A percentile compares a stretch with the other conserved stretches of the same genome.
Evolutionary conservation across 2,113 vertebrate genomes (phyloP).

Genomic region (Percina caprodes): DNA sequence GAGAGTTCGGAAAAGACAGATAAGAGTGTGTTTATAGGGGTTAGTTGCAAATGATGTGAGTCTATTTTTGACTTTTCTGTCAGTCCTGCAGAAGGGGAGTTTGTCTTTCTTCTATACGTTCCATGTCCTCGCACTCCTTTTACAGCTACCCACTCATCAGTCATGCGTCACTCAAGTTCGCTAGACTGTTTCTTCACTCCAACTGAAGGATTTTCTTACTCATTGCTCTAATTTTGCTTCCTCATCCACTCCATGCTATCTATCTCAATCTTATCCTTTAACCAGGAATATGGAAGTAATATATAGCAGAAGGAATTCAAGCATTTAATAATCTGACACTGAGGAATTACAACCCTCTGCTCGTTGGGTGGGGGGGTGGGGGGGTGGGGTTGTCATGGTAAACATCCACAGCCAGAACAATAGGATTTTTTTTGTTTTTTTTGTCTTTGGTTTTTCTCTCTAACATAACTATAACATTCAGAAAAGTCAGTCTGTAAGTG

Average conservation of each 20-base stretch:
- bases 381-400: not conserved
- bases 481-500: constrained; percentile 7
- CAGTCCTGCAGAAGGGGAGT: not conserved
- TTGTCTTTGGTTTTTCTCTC: constrained; percentile 2
- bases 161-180: not conserved
- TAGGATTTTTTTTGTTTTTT: constrained; percentile 34
- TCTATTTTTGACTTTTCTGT: constrained; percentile 13
- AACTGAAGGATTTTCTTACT: not conserved
- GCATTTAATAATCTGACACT: constrained; percentile 61
- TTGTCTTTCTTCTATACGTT: not conserved
- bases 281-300: constrained; percentile 50
- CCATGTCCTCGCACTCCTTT: not conserved
- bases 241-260: not conserved
- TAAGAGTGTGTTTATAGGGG: constrained; percentile 24
- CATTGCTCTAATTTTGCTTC: not conserved
- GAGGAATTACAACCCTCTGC: constrained; percentile 57
- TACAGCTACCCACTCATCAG: not conserved
- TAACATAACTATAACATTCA: not conserved
- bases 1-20: constrained; percentile 26
- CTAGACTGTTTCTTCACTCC: too few species aligned
- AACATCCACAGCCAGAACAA: constrained; percentile 46
- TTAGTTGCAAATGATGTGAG: not conserved
- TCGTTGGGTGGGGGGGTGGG: not conserved
- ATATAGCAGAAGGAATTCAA: constrained; percentile 47
- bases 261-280: constrained; percentile 7